phyloP scores from a whole-genome alignment of 1,140 invertebrate species.

The Drosophila parvula region DNA sequence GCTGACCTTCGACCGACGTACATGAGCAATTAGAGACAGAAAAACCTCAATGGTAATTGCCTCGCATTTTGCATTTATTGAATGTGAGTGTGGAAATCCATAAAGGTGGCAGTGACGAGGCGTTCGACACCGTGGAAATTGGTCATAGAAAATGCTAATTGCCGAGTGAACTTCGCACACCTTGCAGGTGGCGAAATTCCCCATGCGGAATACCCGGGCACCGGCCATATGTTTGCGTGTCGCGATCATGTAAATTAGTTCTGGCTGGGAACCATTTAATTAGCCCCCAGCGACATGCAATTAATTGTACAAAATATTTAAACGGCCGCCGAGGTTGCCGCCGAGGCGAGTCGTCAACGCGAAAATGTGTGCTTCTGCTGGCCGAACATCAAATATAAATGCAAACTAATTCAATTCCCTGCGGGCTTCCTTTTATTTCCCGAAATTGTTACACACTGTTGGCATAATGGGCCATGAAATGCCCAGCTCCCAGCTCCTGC shows the following conservation, averaged over 20 bases:
- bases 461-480: slow-evolving; percentile 71
- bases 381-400: slow-evolving; percentile 42
- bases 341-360: slow-evolving; percentile 1
- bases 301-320: slow-evolving; percentile 34
- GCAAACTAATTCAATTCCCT: slow-evolving; percentile 61
- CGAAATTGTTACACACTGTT: slow-evolving; percentile 69
- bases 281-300: slow-evolving; percentile 24
- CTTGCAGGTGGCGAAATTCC: slow-evolving; percentile 37
- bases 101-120: slow-evolving; percentile 1
- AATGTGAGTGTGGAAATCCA: slow-evolving; percentile 13
- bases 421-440: slow-evolving; percentile 41
- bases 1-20: slow-evolving; percentile 21
- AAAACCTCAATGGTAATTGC: slow-evolving; percentile 32
- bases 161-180: slow-evolving; percentile 38
- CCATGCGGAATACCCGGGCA: not conserved
- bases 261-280: slow-evolving; percentile 19
- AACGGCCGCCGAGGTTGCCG: slow-evolving; percentile 5
- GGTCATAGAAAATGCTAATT: slow-evolving; percentile 50
- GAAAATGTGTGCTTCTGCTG: slow-evolving; percentile 12
- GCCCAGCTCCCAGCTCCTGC: slow-evolving; percentile 12
- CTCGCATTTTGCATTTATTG: slow-evolving; percentile 48
- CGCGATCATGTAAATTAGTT: slow-evolving; percentile 31
- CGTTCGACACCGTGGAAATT: slow-evolving; percentile 16
- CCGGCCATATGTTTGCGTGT: slow-evolving; percentile 25
- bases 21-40: slow-evolving; percentile 17